Base-by-base conservation (phyloP, 2,113 vertebrate genomes). In the Pseudorectes ferrugineus region DNA sequence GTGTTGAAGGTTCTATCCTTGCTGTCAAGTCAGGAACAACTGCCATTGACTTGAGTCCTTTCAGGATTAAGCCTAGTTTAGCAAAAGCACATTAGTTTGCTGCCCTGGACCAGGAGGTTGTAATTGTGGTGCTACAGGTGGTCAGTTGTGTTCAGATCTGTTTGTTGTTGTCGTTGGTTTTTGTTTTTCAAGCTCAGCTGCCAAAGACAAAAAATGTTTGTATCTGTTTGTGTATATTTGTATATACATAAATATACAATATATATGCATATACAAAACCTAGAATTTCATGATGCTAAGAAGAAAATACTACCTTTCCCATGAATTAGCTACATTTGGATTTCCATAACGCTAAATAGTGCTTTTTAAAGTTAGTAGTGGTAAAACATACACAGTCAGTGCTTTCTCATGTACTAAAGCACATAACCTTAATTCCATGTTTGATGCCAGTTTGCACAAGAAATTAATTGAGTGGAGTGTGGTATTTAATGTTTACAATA, bases 121-220 rank as follows among this genome's bases (percentile, higher is more conserved):
- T 63, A 81, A 35, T 76, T 92, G 70, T 74, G 93, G 78, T 94
- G 92, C 87, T 93, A 65, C 72, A 88, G 76, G 72, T 94, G 65
- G 77, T 96, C 74, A 33, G 7, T 73, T 79, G 75, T 91, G 28
- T 88, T 91, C 45, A 63, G 4, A 70, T 78, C 72, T 97, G 33
- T 65, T 49, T 78, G 88, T 59, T 57, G 23, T 24, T 70, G 42
- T 16, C 15, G 7, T 5, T 85, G 35, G 35, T 9, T 81, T 92
- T 91, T 76, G 35, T 93, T 85, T 51, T 58, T 68, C 79, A 88
- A 70, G 95, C 71, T 88, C 40, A 91, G 79, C 97, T 97, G 93
- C 97, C 98, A 97, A 97, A 98, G 97, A 97, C 85, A 97, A 96
- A 96, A 95, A 40, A 61, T 52, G 84, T 90, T 26, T 85, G 48